Base-by-base conservation (phyloP, 2,888 invertebrate species). In the Coelopa pilipes region DNA sequence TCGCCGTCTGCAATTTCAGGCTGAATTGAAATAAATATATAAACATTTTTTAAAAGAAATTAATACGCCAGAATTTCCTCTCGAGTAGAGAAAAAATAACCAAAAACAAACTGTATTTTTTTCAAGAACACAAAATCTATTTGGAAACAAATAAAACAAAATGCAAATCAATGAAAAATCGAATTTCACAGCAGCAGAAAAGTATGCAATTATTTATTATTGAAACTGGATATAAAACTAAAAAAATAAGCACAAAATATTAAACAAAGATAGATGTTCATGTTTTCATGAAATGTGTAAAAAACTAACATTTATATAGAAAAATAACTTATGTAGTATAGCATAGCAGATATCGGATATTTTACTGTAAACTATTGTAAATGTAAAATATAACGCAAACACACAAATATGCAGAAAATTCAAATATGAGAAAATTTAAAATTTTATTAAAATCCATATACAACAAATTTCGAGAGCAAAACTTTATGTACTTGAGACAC, bases 301-400 rank as follows among this genome's bases (percentile, higher is more conserved):
- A 62, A 15, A 63, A 55, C 66, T 50, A 73, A 76, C 74, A 69
- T 49, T 63, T 71, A 67, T 76, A 79, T 77, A 73, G 74, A 79
- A 79, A 80, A 81, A 67, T 70, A 76, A 78, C 74, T 75, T 55
- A 74, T 81, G 81, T 79, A 34, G 34, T 34, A 34, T 34, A 24
- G 60, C 60, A 24, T 24, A 24, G 24, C 60, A 62, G 34, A 62
- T 62, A 62, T 19, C 34, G 34, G 50, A 49, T 24, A 66, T 66
- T 66, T 66, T 66, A 66, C 19, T 66, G 66, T 66, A 66, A 66
- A 66, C 66, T 66, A 50, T 66, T 66, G 34, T 66, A 66, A 66
- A 66, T 66, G 66, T 66, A 66, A 50, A 24, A 65, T 63, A 46
- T 10, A 21, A n/a, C 4, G 11, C 34, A 7, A 34, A 65, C 34